Base-by-base conservation (phyloP, 2,797 vertebrate species). In the Microchirus variegatus region DNA sequence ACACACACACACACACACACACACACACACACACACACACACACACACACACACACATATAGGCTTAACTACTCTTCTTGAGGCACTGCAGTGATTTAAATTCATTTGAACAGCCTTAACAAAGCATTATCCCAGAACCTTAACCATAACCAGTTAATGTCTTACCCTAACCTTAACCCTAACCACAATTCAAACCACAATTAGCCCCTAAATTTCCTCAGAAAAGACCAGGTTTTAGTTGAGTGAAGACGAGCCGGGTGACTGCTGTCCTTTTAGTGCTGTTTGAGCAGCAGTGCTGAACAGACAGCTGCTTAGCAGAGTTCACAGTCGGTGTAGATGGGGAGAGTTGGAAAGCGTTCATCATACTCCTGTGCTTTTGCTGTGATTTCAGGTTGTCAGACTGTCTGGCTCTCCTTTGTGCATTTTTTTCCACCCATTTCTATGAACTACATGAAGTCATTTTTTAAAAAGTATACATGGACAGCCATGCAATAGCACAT, bases 221-320 rank as follows among this genome's bases (percentile, higher is more conserved):
- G 31, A 31, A 31, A 31, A 7, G 31, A 31, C 31, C 31, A 31
- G 31, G 31, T 31, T 12, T 67, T 58, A 57, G 36, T 10, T 35
- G n/a, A 35, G 37, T 65, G 43, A 59, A 60, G 52, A 53, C 18
- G 18, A 53, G 19, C 37, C 52, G 47, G 13, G 58, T 1, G 42
- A 42, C 61, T 75, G 72, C 70, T 63, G 67, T 69, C 42, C 43
- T 55, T 68, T 69, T 49, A 66, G 71, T 64, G 60, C 62, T 6
- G 5, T 6, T 10, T 63, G 66, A 67, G 31, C 45, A 44, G 46
- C 40, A 54, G 59, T 53, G 54, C 63, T 73, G 66, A 78, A 73
- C 19, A 43, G 61, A 81, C 75, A 60, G 67, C 77, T 72, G 77
- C 67, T 72, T 36, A 63, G 53, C 31, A 5, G 69, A 73, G 74